These are phyloP conservation scores for Actinostola sp. DNA, from an alignment of 92 coral and sea anemone genomes.

Conservation along the genomic window DNA sequence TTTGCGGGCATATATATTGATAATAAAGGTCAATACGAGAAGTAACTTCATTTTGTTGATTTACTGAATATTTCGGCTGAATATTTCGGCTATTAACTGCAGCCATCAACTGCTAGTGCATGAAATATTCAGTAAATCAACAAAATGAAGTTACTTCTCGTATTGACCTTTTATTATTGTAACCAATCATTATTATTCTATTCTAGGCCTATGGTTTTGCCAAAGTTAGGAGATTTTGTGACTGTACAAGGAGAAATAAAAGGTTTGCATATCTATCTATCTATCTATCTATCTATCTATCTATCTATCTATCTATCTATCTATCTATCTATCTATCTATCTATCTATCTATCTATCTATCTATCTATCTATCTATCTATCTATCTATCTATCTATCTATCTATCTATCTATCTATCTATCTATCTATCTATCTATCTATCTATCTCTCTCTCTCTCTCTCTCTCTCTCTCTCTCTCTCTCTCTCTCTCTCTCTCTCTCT, in stretches of 20 bases:
- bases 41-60: too few species aligned
- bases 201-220: slow-evolving; percentile 62
- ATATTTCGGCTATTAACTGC: too few species aligned
- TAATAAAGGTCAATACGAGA: too few species aligned
- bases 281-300: too few species aligned
- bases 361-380: not conserved
- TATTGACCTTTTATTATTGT: too few species aligned
- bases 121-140: too few species aligned
- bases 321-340: not conserved
- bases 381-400: not conserved
- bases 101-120: too few species aligned
- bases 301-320: not conserved
- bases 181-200: not conserved
- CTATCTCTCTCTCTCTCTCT: not conserved
- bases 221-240: slow-evolving; percentile 75
- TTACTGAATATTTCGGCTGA: too few species aligned
- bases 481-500: not conserved
- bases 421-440: not conserved
- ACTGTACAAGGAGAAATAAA: slow-evolving; percentile 60
- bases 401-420: not conserved
- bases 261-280: too few species aligned
- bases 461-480: not conserved
- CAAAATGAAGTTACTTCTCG: too few species aligned
- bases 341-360: not conserved
- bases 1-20: too few species aligned